Conservation (phyloP, 2,113 vertebrate species). For the Vimba vimba region DNA sequence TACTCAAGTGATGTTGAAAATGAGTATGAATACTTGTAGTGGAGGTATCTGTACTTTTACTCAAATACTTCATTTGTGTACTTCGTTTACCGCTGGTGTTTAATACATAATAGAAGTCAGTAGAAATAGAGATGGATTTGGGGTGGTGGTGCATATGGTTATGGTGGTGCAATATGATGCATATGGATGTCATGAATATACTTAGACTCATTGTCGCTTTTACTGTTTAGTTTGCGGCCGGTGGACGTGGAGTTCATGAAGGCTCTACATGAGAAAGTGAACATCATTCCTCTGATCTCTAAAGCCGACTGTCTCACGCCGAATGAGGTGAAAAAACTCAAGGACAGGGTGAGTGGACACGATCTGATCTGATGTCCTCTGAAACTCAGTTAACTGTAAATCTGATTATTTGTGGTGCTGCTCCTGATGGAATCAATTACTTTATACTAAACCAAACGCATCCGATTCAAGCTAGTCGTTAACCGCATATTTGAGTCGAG, state of each 20-base stretch:
- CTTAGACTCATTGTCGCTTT: neutral
- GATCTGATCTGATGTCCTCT: neutral
- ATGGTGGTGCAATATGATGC: no score
- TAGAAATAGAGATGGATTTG: neutral
- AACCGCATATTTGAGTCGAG: neutral
- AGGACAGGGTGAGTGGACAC: conserved; percentile 87
- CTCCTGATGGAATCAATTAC: neutral
- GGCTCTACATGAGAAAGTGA: conserved; percentile 96
- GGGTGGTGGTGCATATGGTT: no score
- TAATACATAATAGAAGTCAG: neutral
- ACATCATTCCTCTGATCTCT: conserved; percentile 94
- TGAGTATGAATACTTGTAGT: no score
- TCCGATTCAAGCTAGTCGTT: neutral
- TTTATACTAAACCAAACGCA: neutral
- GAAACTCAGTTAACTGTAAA: neutral
- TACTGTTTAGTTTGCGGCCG: conserved; percentile 83
- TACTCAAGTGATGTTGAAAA: no score
- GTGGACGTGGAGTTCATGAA: conserved; percentile 99
- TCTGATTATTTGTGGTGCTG: neutral
- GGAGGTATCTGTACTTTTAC: no score
- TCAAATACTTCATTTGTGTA: no score
- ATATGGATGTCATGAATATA: no score
- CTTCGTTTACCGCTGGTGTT: neutral
- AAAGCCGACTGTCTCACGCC: conserved; percentile 96
- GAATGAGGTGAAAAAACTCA: conserved; percentile 93